Conservation (phyloP, 35 echinoderm and acorn worm genomes). For the Heliocidaris erythrogramma region DNA sequence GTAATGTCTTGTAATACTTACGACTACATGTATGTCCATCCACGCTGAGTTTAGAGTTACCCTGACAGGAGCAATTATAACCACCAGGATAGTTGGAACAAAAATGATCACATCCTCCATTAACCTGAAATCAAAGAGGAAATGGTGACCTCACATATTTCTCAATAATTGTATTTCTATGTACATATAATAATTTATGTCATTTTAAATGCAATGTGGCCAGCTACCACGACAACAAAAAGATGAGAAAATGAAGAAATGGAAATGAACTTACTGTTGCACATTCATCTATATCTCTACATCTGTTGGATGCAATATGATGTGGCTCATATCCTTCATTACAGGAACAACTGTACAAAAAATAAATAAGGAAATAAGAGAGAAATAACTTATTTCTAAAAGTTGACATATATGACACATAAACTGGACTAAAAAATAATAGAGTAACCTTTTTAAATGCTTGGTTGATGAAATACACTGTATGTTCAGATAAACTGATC, state of each 20-base stretch:
- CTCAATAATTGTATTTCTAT: no score
- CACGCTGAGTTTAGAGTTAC: conserved; percentile 84
- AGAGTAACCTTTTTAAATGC: no score
- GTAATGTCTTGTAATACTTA: conserved; percentile 61
- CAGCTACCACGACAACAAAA: no score
- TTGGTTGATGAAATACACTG: no score
- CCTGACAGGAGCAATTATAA: conserved; percentile 90
- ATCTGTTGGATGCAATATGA: conserved; percentile 55
- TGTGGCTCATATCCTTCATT: conserved; percentile 71
- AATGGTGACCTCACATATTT: no score
- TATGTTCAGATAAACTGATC: no score
- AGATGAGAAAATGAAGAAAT: background rate
- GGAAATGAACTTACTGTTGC: background rate
- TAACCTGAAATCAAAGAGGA: conserved; percentile 58
- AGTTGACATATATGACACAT: no score
- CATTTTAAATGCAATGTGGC: no score
- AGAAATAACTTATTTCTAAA: no score
- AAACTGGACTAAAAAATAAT: no score
- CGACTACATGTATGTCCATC: conserved; percentile 82
- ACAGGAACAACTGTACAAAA: conserved; percentile 81
- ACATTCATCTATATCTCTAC: conserved; percentile 90
- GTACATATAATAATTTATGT: no score
- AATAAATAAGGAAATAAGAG: conserved; percentile 19
- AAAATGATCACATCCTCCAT: conserved; percentile 80
- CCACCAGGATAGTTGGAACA: conserved; percentile 88